Percentiles rank a stretch among this genome's conserved stretches.
These are phyloP conservation scores for Baccha elongata DNA, from an alignment of 2,888 invertebrate genomes.

Conservation along the genomic window DNA sequence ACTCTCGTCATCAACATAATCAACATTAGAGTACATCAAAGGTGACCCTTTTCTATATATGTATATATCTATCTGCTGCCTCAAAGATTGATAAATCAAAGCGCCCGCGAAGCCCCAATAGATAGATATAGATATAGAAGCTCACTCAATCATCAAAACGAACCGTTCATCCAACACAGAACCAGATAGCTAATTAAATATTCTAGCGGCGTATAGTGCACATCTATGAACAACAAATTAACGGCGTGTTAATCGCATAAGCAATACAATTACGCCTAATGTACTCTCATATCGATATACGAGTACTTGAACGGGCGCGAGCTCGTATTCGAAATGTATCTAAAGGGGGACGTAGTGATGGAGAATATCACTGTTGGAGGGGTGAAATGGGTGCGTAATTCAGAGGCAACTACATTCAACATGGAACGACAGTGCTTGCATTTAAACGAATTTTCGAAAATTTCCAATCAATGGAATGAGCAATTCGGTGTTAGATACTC, in stretches of 20 bases:
- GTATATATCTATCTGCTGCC: constrained; percentile 13
- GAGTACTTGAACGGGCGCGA: constrained; percentile 49
- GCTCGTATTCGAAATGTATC: constrained; percentile 34
- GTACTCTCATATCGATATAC: constrained; percentile 37
- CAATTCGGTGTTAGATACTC: not conserved
- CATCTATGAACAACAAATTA: constrained; percentile 72
- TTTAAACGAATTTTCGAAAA: constrained; percentile 45
- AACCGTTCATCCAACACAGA: constrained; percentile 12
- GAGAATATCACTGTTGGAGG: constrained; percentile 10
- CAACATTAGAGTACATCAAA: constrained; percentile 53
- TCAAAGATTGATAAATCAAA: constrained; percentile 69
- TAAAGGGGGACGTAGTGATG: not conserved
- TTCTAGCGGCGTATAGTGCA: constrained; percentile 64
- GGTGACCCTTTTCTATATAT: constrained; percentile 53
- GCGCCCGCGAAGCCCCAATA: constrained; percentile 16
- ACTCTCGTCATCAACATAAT: constrained; percentile 59
- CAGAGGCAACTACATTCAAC: constrained; percentile 54
- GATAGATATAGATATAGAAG: constrained; percentile 3
- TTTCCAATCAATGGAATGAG: constrained; percentile 30
- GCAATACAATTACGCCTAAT: constrained; percentile 70
- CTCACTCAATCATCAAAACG: constrained; percentile 24
- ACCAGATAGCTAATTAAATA: constrained; percentile 58
- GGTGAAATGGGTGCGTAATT: constrained; percentile 48
- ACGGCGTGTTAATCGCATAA: constrained; percentile 71
- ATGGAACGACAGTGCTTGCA: constrained; percentile 55